phyloP scores from a whole-genome alignment of 1,140 invertebrate species.

The Steinernema feltiae region DNA sequence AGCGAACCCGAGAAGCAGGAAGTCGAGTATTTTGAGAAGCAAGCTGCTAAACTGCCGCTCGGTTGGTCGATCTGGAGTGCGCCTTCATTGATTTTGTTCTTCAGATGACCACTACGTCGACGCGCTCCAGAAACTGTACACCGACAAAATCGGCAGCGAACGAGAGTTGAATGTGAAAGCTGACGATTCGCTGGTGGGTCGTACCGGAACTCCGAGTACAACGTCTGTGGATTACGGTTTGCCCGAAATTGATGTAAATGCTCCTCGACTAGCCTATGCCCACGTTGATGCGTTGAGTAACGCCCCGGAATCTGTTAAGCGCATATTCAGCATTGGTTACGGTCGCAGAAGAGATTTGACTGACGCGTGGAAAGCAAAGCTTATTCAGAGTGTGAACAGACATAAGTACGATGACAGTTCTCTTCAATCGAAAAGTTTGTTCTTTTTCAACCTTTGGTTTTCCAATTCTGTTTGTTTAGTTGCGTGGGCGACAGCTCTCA shows the following conservation, averaged over 20 bases:
- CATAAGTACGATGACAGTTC: slow-evolving; percentile 44
- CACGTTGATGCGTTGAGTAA: slow-evolving; percentile 41
- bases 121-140: slow-evolving; percentile 43
- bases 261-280: slow-evolving; percentile 44
- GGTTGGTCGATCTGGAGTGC: slow-evolving; percentile 35
- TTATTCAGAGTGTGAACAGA: slow-evolving; percentile 40
- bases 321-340: slow-evolving; percentile 53
- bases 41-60: slow-evolving; percentile 45
- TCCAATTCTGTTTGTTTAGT: slow-evolving; percentile 39
- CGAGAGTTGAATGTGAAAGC: slow-evolving; percentile 51
- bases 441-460: slow-evolving; percentile 22
- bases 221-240: slow-evolving; percentile 44
- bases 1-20: slow-evolving; percentile 53
- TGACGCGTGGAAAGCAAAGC: slow-evolving; percentile 43
- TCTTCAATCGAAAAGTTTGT: slow-evolving; percentile 41
- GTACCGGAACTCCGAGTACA: not conserved
- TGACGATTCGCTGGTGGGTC: slow-evolving; percentile 45
- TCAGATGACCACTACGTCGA: slow-evolving; percentile 55
- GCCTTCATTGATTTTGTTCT: slow-evolving; percentile 12
- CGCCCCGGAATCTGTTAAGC: slow-evolving; percentile 53
- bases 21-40: slow-evolving; percentile 54
- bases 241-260: slow-evolving; percentile 40
- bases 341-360: slow-evolving; percentile 47
- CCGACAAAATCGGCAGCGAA: slow-evolving; percentile 53
- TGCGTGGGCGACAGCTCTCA: slow-evolving; percentile 51